Conservation (phyloP, 2,888 invertebrate species). For the Stramonita haemastoma region DNA sequence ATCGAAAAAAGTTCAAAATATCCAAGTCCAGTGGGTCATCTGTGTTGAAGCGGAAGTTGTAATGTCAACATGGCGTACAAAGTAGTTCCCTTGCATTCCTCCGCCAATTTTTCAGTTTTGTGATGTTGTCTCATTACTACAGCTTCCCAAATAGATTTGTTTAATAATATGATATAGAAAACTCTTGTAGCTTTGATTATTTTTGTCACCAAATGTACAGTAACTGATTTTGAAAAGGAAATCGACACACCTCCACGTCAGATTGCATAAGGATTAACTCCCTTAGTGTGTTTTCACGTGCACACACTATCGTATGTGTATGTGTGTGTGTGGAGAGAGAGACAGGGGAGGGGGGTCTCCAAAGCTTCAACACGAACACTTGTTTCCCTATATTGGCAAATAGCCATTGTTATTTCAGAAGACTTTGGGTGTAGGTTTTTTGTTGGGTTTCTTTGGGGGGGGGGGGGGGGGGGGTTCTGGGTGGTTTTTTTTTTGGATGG, state of each 20-base stretch:
- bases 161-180: not conserved
- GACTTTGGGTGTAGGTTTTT: too few relatives aligned
- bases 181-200: not conserved
- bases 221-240: not conserved
- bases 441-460: too few relatives aligned
- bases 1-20: not conserved
- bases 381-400: too few relatives aligned
- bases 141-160: not conserved
- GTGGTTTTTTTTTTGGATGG: too few relatives aligned
- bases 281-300: not conserved
- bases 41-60: slow-evolving; percentile 38
- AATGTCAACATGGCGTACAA: slow-evolving; percentile 33
- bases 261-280: not conserved
- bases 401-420: too few relatives aligned
- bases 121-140: too few relatives aligned
- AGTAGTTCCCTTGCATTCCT: slow-evolving; percentile 13
- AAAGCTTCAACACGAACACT: too few relatives aligned
- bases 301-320: not conserved
- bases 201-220: not conserved
- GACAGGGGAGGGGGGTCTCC: too few relatives aligned
- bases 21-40: not conserved
- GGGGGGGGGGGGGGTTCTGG: too few relatives aligned
- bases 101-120: not conserved
- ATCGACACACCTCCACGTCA: slow-evolving; percentile 31
- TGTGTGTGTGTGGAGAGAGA: not conserved